phyloP scores from a whole-genome alignment of 2,888 invertebrate species.

The Atherix ibis region DNA sequence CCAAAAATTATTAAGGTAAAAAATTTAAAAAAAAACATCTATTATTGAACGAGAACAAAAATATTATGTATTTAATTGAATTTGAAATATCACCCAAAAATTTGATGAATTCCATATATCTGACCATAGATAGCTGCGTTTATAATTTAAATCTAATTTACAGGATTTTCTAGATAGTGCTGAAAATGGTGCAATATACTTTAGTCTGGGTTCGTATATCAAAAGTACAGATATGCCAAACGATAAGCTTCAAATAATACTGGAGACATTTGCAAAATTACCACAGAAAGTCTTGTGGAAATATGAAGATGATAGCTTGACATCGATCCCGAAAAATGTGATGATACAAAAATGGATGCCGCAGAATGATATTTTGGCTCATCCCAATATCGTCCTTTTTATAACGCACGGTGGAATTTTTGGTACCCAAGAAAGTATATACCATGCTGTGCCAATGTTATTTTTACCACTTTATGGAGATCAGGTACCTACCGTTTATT shows the following conservation, averaged over 20 bases:
- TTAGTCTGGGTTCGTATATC: slow-evolving; percentile 34
- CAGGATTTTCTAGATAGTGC: slow-evolving; percentile 30
- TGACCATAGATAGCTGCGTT: too few species aligned
- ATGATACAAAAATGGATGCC: slow-evolving; percentile 37
- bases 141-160: slow-evolving; percentile 5
- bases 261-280: slow-evolving; percentile 32
- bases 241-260: slow-evolving; percentile 24
- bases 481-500: slow-evolving; percentile 16
- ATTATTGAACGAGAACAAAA: too few species aligned
- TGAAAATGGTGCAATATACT: slow-evolving; percentile 32
- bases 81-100: too few species aligned
- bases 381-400: slow-evolving; percentile 32
- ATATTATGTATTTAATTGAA: too few species aligned
- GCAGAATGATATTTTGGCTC: slow-evolving; percentile 36
- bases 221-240: slow-evolving; percentile 32
- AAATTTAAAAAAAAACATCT: neutral
- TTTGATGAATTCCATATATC: too few species aligned
- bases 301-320: slow-evolving; percentile 32
- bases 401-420: slow-evolving; percentile 34
- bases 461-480: slow-evolving; percentile 34
- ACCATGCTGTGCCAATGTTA: slow-evolving; percentile 32
- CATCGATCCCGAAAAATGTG: slow-evolving; percentile 31
- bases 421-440: slow-evolving; percentile 32
- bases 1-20: slow-evolving; percentile 22
- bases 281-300: slow-evolving; percentile 38